Evolutionary conservation across 2,797 vertebrate species (phyloP).

Genomic region (Pachyuromys duprasi): DNA sequence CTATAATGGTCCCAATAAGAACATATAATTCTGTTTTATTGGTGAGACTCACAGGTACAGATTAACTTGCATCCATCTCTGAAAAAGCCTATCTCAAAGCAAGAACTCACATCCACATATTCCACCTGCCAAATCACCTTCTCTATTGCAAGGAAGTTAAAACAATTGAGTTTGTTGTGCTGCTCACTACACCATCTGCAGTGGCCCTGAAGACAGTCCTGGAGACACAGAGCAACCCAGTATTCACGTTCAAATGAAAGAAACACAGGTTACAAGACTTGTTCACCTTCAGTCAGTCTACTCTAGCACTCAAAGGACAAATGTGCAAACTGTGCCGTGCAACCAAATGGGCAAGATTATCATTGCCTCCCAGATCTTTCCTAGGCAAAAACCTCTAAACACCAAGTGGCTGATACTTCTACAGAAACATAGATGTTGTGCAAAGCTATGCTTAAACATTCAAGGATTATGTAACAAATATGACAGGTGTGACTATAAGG

Average conservation of each 20-base stretch:
- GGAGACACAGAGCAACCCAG: neutral
- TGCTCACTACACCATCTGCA: neutral
- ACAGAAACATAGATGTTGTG: neutral
- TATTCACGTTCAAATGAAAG: neutral
- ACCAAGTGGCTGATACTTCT: neutral
- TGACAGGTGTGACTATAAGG: neutral
- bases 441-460: neutral
- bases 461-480: neutral
- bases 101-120: neutral
- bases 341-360: neutral
- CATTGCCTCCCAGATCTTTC: neutral
- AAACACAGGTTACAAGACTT: neutral
- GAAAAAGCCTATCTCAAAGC: neutral
- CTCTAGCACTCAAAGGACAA: slow-evolving; percentile 10
- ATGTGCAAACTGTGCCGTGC: neutral
- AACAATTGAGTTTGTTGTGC: neutral
- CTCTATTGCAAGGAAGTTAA: neutral
- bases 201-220: neutral
- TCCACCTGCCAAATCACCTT: neutral
- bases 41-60: neutral
- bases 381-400: neutral
- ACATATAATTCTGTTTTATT: neutral
- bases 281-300: neutral
- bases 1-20: neutral
- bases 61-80: neutral